Base-by-base conservation (phyloP, 2,888 invertebrate species). In the Erebia ligea region DNA sequence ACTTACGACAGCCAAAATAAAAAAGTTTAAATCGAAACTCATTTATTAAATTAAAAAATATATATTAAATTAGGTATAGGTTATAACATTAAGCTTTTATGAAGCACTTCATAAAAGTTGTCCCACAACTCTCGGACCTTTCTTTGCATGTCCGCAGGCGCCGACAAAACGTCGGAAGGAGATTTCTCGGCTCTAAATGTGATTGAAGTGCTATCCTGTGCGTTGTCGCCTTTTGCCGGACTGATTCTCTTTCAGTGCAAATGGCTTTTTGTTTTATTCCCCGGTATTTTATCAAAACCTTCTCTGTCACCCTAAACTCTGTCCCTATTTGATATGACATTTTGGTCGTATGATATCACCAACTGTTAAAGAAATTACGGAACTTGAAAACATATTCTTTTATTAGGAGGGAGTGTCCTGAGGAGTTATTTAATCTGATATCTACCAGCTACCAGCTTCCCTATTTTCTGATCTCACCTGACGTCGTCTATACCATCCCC, bases 161-260 rank as follows among this genome's bases (percentile, higher is more conserved):
- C 67, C 69, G 56, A 40, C 66, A 58, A 62, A 67, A 71, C 65
- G 71, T 73, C 68, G 73, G 73, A 72, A 65, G 73, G 73, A 72
- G 76, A 72, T 76, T 76, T 76, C 73, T 71, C 64, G 65, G 66
- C 73, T 71, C 75, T 73, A 72, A 77, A 76, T 75, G 77, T 76
- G 77, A 77, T 77, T 77, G 77, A 76, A 76, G 76, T 75, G 75
- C 66, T 68, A 69, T 45, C 72, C 68, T 58, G 64, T 70, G 66
- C 66, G 68, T 68, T 69, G 73, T 71, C 66, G 57, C 58, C 57
- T 45, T 42, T 45, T 73, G 67, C 68, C 68, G 71, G 70, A 52
- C 73, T 62, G 68, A 71, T 71, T 72, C 66, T 68, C 70, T 66
- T 74, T 72, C 66, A 70, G 70, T 63, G 66, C 62, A 68, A 70